Conservation (phyloP, 2,888 invertebrate species). For the Dynastes hyllus region DNA sequence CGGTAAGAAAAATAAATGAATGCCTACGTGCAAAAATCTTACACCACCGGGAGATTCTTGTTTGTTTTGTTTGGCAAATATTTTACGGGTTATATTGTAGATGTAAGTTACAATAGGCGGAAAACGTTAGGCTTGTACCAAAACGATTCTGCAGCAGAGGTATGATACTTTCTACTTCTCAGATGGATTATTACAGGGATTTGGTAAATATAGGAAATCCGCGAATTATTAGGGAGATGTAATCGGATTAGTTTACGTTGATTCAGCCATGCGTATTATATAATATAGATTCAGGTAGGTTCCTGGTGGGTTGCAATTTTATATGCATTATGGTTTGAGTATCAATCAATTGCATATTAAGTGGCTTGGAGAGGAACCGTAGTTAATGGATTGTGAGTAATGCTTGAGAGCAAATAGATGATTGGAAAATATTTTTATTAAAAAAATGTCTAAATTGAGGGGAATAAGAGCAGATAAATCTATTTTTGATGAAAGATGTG, state of each 20-base stretch:
- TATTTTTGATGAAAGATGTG: too few relatives aligned
- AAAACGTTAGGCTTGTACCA: conserved; percentile 6
- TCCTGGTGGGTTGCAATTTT: too few relatives aligned
- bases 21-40: conserved; percentile 36
- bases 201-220: not conserved
- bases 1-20: conserved; percentile 39
- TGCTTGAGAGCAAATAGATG: too few relatives aligned
- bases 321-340: too few relatives aligned
- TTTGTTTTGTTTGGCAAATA: not conserved
- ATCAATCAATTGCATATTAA: too few relatives aligned
- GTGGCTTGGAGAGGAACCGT: too few relatives aligned
- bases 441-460: too few relatives aligned
- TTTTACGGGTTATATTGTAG: conserved; percentile 3
- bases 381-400: too few relatives aligned
- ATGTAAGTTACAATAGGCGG: conserved; percentile 25
- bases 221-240: conserved; percentile 7
- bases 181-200: conserved; percentile 8
- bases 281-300: too few relatives aligned
- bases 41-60: not conserved
- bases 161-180: conserved; percentile 11
- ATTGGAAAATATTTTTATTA: too few relatives aligned
- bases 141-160: not conserved
- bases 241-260: not conserved
- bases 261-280: not conserved
- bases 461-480: too few relatives aligned